These are phyloP conservation scores for Lasius fuliginosus DNA, from an alignment of 2,888 invertebrate genomes.

Conservation along the genomic window DNA sequence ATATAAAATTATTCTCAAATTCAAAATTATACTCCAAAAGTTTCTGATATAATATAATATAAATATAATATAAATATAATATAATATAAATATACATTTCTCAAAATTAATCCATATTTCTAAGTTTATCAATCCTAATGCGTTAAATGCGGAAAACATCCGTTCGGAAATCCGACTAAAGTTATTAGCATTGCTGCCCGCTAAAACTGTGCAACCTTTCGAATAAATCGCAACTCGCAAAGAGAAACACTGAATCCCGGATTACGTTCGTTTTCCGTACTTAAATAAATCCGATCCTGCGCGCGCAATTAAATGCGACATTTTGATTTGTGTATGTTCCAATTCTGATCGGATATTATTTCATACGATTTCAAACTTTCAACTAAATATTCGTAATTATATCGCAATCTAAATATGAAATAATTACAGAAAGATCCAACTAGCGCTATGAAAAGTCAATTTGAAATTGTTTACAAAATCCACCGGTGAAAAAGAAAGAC, in stretches of 20 bases:
- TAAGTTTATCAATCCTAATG: constrained; percentile 22
- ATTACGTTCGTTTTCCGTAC: constrained; percentile 32
- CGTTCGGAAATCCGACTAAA: constrained; percentile 33
- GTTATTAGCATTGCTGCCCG: constrained; percentile 23
- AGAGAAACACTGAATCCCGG: constrained; percentile 32
- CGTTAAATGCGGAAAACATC: neutral
- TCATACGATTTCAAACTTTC: neutral
- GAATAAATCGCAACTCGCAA: constrained; percentile 27
- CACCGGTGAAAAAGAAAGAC: neutral
- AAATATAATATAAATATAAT: too few relatives aligned
- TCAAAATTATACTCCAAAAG: constrained; percentile 9
- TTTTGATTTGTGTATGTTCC: constrained; percentile 1
- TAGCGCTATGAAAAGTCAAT: neutral
- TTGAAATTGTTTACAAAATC: neutral
- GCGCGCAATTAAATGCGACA: constrained; percentile 11
- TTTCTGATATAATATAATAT: neutral
- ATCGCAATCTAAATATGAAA: neutral
- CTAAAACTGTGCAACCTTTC: constrained; percentile 17
- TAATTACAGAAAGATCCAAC: constrained; percentile 1
- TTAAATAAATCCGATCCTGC: constrained; percentile 41
- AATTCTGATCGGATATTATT: neutral
- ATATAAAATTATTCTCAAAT: neutral
- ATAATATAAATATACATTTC: constrained; percentile 12
- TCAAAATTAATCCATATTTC: constrained; percentile 4
- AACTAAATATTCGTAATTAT: neutral